Evolutionary conservation across 2,113 vertebrate genomes (phyloP).

Genomic region (Heterotilapia buettikoferi): DNA sequence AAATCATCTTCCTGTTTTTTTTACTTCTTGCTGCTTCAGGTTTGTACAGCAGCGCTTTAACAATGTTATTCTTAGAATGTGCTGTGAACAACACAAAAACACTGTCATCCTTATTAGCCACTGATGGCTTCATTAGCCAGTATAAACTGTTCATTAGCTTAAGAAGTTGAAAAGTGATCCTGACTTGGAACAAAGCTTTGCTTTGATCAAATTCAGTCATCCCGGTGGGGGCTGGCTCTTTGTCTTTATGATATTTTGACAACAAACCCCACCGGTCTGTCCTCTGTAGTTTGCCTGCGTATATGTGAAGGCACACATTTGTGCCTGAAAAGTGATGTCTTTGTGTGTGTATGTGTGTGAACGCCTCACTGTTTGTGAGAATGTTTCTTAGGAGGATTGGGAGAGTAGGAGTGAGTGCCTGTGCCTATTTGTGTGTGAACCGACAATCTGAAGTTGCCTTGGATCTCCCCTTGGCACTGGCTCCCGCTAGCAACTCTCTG

Average conservation of each 20-base stretch:
- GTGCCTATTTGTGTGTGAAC: conserved; percentile 13
- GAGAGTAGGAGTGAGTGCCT: background rate
- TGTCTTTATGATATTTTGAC: conserved; percentile 56
- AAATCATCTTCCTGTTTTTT: background rate
- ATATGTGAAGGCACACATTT: conserved; percentile 9
- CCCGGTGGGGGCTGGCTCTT: conserved; percentile 44
- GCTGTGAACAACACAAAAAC: conserved; percentile 43
- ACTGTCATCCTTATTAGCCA: conserved; percentile 27
- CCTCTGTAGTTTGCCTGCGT: conserved; percentile 12
- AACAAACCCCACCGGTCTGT: conserved; percentile 48
- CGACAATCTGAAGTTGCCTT: conserved; percentile 58
- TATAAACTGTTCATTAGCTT: conserved; percentile 55
- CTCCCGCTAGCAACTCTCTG: conserved; percentile 37
- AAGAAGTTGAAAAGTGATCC: conserved; percentile 49
- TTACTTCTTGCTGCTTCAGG: background rate
- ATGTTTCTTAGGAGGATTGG: conserved; percentile 12
- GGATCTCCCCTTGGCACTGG: conserved; percentile 44
- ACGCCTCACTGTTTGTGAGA: background rate
- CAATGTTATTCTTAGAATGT: conserved; percentile 26
- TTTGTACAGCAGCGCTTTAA: background rate
- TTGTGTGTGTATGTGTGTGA: background rate
- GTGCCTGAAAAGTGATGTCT: conserved; percentile 20
- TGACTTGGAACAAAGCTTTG: conserved; percentile 60
- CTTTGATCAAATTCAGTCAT: conserved; percentile 55
- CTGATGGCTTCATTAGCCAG: conserved; percentile 47